Evolutionary conservation across 2,797 vertebrate species (phyloP).

Genomic region (Hyperoplus immaculatus): DNA sequence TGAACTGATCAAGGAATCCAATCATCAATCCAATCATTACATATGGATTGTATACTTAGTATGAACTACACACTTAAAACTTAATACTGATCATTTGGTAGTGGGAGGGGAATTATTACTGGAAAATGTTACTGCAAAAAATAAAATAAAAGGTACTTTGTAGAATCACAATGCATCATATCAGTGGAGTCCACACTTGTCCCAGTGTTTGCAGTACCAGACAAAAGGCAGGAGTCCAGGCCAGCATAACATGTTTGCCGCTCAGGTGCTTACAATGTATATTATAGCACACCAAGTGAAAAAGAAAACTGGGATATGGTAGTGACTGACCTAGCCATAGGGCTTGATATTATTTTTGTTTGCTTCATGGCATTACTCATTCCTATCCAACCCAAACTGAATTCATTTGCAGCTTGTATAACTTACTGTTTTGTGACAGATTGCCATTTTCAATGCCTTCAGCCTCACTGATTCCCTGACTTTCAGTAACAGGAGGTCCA

Average conservation of each 20-base stretch:
- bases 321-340: too few relatives aligned
- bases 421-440: slow-evolving; percentile 27
- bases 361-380: not conserved
- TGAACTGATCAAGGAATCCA: too few relatives aligned
- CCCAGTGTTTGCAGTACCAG: too few relatives aligned
- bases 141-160: too few relatives aligned
- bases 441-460: slow-evolving; percentile 15
- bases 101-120: not conserved
- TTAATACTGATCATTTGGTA: not conserved
- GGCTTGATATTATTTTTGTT: not conserved
- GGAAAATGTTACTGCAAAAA: not conserved
- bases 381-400: not conserved
- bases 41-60: not conserved
- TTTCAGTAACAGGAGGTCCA: slow-evolving; percentile 34
- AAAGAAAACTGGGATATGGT: too few relatives aligned
- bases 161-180: too few relatives aligned
- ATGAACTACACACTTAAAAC: not conserved
- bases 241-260: too few relatives aligned
- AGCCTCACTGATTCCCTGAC: slow-evolving; percentile 21
- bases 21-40: not conserved
- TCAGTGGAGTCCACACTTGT: too few relatives aligned
- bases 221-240: too few relatives aligned
- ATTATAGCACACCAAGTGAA: too few relatives aligned
- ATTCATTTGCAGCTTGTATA: slow-evolving; percentile 23
- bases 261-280: too few relatives aligned